Percentiles rank a stretch among this genome's conserved stretches.
Conservation (phyloP, 2,888 invertebrate genomes). For the Ormyrus pomaceus region DNA sequence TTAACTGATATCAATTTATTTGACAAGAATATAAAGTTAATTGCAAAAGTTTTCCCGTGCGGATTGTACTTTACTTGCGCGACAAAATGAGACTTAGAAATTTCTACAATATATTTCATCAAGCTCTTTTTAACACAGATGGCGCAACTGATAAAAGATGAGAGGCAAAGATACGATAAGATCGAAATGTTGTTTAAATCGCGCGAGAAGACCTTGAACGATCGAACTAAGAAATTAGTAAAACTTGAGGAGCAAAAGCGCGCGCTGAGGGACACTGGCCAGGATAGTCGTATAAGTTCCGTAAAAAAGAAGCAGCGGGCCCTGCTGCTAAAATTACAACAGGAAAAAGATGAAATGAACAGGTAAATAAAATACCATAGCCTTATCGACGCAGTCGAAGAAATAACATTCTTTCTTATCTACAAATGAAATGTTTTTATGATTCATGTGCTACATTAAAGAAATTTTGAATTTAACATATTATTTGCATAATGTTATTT, state of each 20-base stretch:
- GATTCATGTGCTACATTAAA: neutral
- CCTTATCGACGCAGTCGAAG: conserved; percentile 39
- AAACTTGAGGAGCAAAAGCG: conserved; percentile 81
- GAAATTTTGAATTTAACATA: conserved; percentile 1
- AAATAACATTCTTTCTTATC: conserved; percentile 47
- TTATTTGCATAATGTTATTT: neutral
- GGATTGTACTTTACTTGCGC: neutral
- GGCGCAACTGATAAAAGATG: conserved; percentile 82
- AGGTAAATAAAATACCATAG: conserved; percentile 72
- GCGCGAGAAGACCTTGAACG: conserved; percentile 81
- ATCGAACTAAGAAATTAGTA: conserved; percentile 79
- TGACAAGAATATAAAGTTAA: neutral
- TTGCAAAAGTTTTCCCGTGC: conserved; percentile 15
- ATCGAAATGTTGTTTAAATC: conserved; percentile 81
- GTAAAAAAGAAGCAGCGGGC: conserved; percentile 84
- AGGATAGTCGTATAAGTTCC: conserved; percentile 73
- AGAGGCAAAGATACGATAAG: conserved; percentile 82
- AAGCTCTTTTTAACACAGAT: conserved; percentile 70
- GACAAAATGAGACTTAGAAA: neutral
- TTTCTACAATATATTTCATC: conserved; percentile 35
- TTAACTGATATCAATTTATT: no score
- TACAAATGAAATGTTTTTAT: conserved; percentile 30
- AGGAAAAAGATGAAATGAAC: conserved; percentile 83
- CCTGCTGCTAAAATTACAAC: conserved; percentile 81
- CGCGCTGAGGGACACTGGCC: conserved; percentile 71